A percentile compares a stretch with the other conserved stretches of the same genome.
Conservation (phyloP, 2,888 invertebrate species). For the Orgyia antiqua region DNA sequence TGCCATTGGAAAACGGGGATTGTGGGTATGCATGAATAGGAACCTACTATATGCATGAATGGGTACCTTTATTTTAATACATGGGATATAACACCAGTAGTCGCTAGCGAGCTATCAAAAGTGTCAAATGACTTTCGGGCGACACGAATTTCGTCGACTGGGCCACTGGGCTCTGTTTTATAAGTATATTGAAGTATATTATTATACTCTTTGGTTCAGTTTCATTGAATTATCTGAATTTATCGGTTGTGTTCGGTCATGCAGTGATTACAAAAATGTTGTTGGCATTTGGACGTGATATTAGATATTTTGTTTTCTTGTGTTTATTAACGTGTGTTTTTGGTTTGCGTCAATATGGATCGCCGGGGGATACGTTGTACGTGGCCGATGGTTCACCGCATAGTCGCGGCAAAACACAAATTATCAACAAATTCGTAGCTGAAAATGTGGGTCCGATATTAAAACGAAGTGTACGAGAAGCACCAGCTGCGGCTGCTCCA, state of each 20-base stretch:
- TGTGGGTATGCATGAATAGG: no score
- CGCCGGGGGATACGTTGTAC: slow-evolving; percentile 48
- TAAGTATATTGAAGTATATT: no score
- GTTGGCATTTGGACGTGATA: slow-evolving; percentile 50
- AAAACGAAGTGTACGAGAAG: slow-evolving; percentile 62
- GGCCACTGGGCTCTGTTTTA: no score
- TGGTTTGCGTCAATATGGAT: slow-evolving; percentile 47
- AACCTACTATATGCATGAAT: no score
- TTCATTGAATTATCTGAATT: slow-evolving; percentile 38
- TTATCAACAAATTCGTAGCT: slow-evolving; percentile 47
- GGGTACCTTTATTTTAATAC: no score
- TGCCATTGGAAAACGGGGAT: no score
- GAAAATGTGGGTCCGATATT: slow-evolving; percentile 30
- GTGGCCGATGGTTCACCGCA: slow-evolving; percentile 44
- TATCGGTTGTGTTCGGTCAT: slow-evolving; percentile 45
- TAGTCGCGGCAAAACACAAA: slow-evolving; percentile 38
- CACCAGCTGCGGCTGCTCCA: slow-evolving; percentile 44
- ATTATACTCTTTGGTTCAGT: no score
- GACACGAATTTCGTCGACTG: no score
- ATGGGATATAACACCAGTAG: no score
- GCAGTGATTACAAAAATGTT: slow-evolving; percentile 72
- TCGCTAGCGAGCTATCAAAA: no score
- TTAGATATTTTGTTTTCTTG: slow-evolving; percentile 47
- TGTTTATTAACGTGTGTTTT: slow-evolving; percentile 45
- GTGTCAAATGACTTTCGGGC: no score